Evolutionary conservation across 2,797 vertebrate species (phyloP).

Genomic region (Chloroceryle inda): DNA sequence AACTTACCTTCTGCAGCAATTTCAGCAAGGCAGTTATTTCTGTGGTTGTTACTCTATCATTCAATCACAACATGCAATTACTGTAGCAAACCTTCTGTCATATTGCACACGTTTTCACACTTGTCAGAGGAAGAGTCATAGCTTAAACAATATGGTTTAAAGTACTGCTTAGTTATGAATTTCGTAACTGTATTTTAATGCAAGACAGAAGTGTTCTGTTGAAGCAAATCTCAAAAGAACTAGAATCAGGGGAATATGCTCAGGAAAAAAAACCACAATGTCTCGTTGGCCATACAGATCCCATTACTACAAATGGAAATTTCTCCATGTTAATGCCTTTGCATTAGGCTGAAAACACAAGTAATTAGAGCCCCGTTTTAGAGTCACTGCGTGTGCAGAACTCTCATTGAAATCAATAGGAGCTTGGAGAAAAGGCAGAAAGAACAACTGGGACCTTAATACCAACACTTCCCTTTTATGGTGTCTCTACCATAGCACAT

Average conservation of each 20-base stretch:
- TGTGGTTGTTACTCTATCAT: constrained; percentile 23
- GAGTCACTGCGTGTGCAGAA: background rate
- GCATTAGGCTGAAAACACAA: constrained; percentile 23
- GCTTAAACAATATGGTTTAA: constrained; percentile 67
- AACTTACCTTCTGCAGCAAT: constrained; percentile 57
- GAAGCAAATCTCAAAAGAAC: constrained; percentile 19
- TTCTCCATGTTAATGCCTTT: background rate
- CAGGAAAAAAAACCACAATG: background rate
- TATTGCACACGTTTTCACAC: constrained; percentile 10
- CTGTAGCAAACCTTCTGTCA: constrained; percentile 50
- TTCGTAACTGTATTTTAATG: constrained; percentile 46
- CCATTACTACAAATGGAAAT: constrained; percentile 7
- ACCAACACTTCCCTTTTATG: background rate
- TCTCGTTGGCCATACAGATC: background rate
- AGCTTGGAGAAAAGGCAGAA: background rate
- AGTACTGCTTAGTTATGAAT: constrained; percentile 48
- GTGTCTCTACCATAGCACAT: background rate
- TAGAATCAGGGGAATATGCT: background rate
- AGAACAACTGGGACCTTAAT: background rate
- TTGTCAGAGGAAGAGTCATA: constrained; percentile 57
- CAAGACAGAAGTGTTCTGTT: constrained; percentile 21
- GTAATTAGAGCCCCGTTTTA: background rate
- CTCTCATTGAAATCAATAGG: background rate
- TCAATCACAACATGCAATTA: constrained; percentile 73
- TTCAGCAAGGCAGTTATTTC: constrained; percentile 46